Evolutionary conservation across 2,888 invertebrate genomes (phyloP).

Genomic region (Stictocephala bisonia): DNA sequence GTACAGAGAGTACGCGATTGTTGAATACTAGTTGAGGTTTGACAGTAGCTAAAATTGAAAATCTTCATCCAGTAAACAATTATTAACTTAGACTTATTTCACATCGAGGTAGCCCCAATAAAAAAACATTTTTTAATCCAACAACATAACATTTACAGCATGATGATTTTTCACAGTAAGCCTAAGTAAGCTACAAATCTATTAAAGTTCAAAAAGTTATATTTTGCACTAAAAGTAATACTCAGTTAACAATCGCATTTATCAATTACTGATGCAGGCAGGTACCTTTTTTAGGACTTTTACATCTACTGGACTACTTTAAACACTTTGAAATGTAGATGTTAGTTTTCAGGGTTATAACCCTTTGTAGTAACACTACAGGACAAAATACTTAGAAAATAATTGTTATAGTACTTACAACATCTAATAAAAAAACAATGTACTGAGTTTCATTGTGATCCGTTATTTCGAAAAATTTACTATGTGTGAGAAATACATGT

Average conservation of each 20-base stretch:
- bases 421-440: too few relatives aligned
- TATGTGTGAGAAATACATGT: too few relatives aligned
- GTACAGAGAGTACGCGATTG: not conserved
- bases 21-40: not conserved
- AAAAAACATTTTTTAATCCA: not conserved
- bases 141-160: not conserved
- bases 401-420: too few relatives aligned
- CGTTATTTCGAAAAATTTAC: too few relatives aligned
- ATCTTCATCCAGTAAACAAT: not conserved
- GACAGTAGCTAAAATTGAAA: not conserved
- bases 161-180: not conserved
- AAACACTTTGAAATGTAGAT: too few relatives aligned
- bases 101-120: not conserved
- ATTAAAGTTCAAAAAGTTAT: not conserved
- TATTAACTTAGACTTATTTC: not conserved
- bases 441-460: too few relatives aligned
- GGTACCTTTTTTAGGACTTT: too few relatives aligned
- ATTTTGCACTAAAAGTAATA: not conserved
- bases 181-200: not conserved
- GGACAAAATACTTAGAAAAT: too few relatives aligned
- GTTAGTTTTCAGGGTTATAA: too few relatives aligned
- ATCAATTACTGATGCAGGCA: not conserved
- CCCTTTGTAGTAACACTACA: too few relatives aligned
- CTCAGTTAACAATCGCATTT: not conserved
- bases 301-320: too few relatives aligned